Conservation (phyloP, 2,113 vertebrate species). For the Poeciliopsis prolifica region DNA sequence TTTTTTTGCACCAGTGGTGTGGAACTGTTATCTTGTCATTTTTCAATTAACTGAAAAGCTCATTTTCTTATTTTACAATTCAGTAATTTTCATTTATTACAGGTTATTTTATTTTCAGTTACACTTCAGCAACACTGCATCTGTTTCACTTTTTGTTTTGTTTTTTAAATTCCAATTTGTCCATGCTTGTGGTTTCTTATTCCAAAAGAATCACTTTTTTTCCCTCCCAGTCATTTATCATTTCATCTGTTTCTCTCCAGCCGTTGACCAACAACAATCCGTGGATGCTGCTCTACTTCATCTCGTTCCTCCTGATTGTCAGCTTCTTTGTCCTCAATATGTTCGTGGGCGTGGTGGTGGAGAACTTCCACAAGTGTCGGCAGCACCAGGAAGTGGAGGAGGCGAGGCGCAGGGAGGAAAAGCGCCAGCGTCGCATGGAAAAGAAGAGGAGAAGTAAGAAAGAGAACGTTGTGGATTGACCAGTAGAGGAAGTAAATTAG, state of each 20-base stretch:
- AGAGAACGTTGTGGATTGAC: constrained; percentile 60
- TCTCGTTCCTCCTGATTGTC: constrained; percentile 98
- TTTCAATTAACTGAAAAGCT: background rate
- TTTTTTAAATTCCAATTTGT: background rate
- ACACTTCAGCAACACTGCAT: background rate
- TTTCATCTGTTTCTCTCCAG: constrained; percentile 65
- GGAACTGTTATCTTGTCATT: too few species aligned
- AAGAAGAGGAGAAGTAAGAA: constrained; percentile 96
- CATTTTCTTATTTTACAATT: background rate
- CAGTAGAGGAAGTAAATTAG: background rate
- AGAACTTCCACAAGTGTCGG: constrained; percentile 99
- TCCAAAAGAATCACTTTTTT: background rate
- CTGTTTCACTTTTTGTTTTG: background rate
- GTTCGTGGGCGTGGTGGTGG: constrained; percentile 98
- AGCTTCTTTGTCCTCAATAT: constrained; percentile 99
- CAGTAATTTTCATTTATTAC: background rate
- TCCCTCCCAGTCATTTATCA: background rate
- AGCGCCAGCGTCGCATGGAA: constrained; percentile 90
- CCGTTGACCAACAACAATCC: constrained; percentile 94
- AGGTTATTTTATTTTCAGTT: background rate
- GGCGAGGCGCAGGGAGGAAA: constrained; percentile 90
- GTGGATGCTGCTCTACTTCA: constrained; percentile 99
- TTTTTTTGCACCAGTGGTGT: too few species aligned
- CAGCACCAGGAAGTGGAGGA: constrained; percentile 98
- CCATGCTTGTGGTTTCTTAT: background rate